Conservation (phyloP, 2,888 invertebrate species). For the Patella caerulea region DNA sequence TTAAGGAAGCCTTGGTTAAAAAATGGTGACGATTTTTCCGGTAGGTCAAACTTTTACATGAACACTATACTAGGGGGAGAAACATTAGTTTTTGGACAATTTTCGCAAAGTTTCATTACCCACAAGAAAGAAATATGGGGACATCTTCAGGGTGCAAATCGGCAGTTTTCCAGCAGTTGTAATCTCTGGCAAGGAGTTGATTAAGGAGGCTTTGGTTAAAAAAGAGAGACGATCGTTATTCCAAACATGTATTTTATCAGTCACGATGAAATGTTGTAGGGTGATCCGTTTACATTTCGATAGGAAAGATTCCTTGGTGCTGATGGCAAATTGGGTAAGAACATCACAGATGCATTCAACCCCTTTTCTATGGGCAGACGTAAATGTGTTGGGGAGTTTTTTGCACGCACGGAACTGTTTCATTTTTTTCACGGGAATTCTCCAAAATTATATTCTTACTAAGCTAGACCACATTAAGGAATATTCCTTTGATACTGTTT, state of each 20-base stretch:
- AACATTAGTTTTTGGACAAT: conserved; percentile 23
- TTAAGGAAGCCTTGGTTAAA: conserved; percentile 31
- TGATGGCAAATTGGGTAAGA: conserved; percentile 18
- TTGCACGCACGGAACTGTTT: conserved; percentile 52
- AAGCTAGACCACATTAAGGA: conserved; percentile 2
- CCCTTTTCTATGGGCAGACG: conserved; percentile 49
- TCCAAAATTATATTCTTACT: conserved; percentile 40
- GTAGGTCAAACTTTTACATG: conserved; percentile 38
- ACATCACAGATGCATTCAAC: conserved; percentile 34
- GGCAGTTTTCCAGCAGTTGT: too few relatives aligned
- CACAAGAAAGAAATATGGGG: too few relatives aligned
- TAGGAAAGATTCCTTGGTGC: conserved; percentile 32
- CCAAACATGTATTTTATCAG: conserved; percentile 28
- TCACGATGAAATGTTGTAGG: conserved; percentile 32
- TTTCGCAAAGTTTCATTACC: background rate
- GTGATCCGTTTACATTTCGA: conserved; percentile 32
- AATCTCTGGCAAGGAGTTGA: too few relatives aligned
- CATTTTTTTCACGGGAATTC: conserved; percentile 42
- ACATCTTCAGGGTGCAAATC: too few relatives aligned
- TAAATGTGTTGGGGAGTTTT: conserved; percentile 52
- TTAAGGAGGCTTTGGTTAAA: too few relatives aligned
- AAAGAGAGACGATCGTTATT: conserved; percentile 36
- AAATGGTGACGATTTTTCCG: conserved; percentile 34
- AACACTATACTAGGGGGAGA: conserved; percentile 19
- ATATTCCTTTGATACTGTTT: conserved; percentile 14